Conservation (phyloP, 2,113 vertebrate genomes). For the Actenoides lindsayi region DNA sequence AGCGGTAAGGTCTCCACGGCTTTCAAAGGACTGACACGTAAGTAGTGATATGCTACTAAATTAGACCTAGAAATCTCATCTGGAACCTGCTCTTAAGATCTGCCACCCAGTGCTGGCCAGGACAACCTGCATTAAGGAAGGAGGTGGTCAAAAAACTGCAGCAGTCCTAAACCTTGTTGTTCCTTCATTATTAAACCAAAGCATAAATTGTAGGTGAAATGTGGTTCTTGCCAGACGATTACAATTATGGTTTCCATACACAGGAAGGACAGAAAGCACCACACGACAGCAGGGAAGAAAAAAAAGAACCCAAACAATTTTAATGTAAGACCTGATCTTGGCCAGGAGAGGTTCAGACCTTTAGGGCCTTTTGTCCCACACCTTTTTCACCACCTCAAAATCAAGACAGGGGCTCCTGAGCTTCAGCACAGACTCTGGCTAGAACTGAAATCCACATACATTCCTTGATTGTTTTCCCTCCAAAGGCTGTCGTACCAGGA, state of each 20-base stretch:
- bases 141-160: not conserved
- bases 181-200: not conserved
- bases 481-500: not conserved
- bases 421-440: not conserved
- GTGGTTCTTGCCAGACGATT: not conserved
- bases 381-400: not conserved
- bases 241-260: not conserved
- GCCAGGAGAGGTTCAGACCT: not conserved
- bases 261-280: not conserved
- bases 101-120: not conserved
- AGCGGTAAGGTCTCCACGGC: not conserved
- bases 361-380: not conserved
- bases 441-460: not conserved
- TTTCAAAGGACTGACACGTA: too few relatives aligned
- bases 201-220: not conserved
- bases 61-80: not conserved
- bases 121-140: not conserved
- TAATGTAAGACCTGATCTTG: not conserved
- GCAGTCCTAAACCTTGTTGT: not conserved
- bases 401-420: not conserved
- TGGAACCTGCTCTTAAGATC: not conserved
- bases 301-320: too few relatives aligned
- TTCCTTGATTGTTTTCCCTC: not conserved
- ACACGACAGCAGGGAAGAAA: not conserved
- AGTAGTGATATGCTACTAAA: too few relatives aligned